Evolutionary conservation across 2,888 invertebrate genomes (phyloP).

Genomic region (Oligia strigilis): DNA sequence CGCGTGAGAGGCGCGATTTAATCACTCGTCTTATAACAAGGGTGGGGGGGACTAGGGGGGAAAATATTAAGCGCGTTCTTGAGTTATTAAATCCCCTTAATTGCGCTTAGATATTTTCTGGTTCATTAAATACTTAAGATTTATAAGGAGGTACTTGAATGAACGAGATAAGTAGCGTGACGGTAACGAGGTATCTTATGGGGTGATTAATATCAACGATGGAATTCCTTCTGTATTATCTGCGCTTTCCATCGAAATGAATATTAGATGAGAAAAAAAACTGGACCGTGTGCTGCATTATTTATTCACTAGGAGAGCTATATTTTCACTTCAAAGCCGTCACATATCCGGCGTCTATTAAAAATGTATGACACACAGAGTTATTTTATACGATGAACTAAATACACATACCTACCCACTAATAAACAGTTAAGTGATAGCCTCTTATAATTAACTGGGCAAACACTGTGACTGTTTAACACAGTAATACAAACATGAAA

Average conservation of each 20-base stretch:
- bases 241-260: constrained; percentile 38
- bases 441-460: constrained; percentile 75
- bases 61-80: constrained; percentile 85
- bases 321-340: constrained; percentile 18
- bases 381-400: constrained; percentile 55
- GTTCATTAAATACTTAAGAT: constrained; percentile 84
- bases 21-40: constrained; percentile 86
- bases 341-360: constrained; percentile 29
- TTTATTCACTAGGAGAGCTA: constrained; percentile 23
- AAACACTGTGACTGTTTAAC: constrained; percentile 76
- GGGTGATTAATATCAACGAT: constrained; percentile 61
- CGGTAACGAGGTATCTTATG: constrained; percentile 67
- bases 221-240: constrained; percentile 49
- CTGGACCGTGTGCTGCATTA: constrained; percentile 12
- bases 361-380: constrained; percentile 48
- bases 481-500: constrained; percentile 78
- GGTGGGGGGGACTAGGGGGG: constrained; percentile 72
- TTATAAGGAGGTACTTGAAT: constrained; percentile 75
- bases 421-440: constrained; percentile 64
- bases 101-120: constrained; percentile 84
- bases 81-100: constrained; percentile 86
- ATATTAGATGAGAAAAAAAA: constrained; percentile 16
- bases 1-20: constrained; percentile 87
- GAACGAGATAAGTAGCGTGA: constrained; percentile 72
- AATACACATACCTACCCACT: constrained; percentile 18